Evolutionary conservation across 2,797 vertebrate species (phyloP).

Genomic region (Thalassophryne amazonica): DNA sequence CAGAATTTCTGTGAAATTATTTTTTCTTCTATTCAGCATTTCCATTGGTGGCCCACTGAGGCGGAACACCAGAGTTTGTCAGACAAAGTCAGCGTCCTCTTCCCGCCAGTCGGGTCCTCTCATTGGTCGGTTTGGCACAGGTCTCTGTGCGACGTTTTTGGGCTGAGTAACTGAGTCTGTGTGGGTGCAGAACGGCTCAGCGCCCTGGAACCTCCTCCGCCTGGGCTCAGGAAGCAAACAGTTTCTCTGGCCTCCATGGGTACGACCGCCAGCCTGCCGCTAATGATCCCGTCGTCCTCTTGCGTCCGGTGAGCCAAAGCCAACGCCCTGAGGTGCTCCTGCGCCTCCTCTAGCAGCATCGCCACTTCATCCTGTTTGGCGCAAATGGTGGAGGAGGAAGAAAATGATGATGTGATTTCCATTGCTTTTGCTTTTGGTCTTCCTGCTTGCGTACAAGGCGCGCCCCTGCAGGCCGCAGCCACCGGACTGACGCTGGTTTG

Average conservation of each 20-base stretch:
- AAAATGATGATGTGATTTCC: background rate
- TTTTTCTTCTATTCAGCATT: constrained; percentile 18
- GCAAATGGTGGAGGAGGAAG: constrained; percentile 35
- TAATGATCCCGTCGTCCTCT: constrained; percentile 39
- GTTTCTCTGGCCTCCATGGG: constrained; percentile 67
- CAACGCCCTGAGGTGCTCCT: constrained; percentile 70
- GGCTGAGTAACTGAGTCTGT: constrained; percentile 73
- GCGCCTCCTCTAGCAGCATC: constrained; percentile 67
- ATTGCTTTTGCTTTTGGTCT: background rate
- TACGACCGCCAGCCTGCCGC: background rate
- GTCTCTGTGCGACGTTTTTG: constrained; percentile 74
- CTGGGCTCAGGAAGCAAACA: constrained; percentile 75
- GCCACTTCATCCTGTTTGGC: constrained; percentile 55
- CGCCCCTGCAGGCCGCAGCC: constrained; percentile 3
- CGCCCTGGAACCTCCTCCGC: constrained; percentile 39
- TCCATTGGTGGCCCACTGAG: constrained; percentile 29
- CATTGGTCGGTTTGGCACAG: constrained; percentile 65
- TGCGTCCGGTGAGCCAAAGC: constrained; percentile 67
- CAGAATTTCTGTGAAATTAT: constrained; percentile 36
- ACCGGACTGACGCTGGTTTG: constrained; percentile 57
- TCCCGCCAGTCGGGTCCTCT: constrained; percentile 32
- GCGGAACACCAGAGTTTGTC: constrained; percentile 36
- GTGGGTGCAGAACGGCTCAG: constrained; percentile 65
- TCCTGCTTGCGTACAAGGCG: constrained; percentile 17
- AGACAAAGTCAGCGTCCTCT: constrained; percentile 10